A percentile compares a stretch with the other conserved stretches of the same genome.
Conservation (phyloP, 2,888 invertebrate species). For the Rhyacophila evoluta region DNA sequence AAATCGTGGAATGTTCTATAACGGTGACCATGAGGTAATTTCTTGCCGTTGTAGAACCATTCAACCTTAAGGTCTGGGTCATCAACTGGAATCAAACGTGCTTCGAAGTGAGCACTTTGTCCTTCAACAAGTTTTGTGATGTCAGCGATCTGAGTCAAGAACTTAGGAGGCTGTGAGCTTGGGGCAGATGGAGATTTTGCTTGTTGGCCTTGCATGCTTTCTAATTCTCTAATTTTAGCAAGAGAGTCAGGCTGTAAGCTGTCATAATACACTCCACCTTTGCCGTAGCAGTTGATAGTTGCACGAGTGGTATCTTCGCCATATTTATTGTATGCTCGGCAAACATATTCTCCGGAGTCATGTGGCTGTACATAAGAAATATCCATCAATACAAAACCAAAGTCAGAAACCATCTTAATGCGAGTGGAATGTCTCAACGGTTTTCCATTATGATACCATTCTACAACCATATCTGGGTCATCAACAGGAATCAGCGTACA, state of each 20-base stretch:
- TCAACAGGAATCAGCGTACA: conserved; percentile 94
- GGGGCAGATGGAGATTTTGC: conserved; percentile 74
- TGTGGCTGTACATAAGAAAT: conserved; percentile 94
- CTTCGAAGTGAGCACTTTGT: conserved; percentile 94
- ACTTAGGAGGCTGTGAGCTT: conserved; percentile 87
- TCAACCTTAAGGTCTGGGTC: conserved; percentile 96
- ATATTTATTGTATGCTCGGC: conserved; percentile 91
- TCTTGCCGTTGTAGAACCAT: conserved; percentile 95
- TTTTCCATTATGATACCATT: conserved; percentile 97
- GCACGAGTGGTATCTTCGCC: conserved; percentile 91
- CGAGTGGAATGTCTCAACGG: conserved; percentile 90
- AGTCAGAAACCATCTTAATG: conserved; percentile 94
- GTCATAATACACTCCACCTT: conserved; percentile 88
- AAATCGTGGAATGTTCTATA: conserved; percentile 98
- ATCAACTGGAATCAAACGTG: conserved; percentile 91
- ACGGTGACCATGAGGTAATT: conserved; percentile 93
- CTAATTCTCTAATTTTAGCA: conserved; percentile 88
- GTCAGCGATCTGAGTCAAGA: conserved; percentile 88
- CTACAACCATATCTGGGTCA: conserved; percentile 93
- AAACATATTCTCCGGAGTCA: conserved; percentile 93
- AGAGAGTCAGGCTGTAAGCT: conserved; percentile 92
- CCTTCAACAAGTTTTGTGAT: conserved; percentile 91
- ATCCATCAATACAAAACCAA: conserved; percentile 94
- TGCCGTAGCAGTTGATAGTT: conserved; percentile 85
- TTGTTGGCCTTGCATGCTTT: conserved; percentile 78